Evolutionary conservation across 2,888 invertebrate genomes (phyloP), one percentile per base, ranked within the genome.

Genomic region (Orthosia cruda): DNA sequence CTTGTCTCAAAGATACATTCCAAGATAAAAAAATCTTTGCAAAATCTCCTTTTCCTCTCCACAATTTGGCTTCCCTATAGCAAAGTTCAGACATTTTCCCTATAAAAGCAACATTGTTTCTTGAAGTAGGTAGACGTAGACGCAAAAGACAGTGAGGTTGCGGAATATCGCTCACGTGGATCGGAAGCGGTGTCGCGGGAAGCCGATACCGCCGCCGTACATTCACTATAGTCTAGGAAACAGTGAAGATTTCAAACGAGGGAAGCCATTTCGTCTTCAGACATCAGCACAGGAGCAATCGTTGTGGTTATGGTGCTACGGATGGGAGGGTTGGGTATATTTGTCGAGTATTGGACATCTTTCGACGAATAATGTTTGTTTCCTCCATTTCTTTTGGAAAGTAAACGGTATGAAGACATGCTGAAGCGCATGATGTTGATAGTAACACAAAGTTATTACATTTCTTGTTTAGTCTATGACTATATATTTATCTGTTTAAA

Each of bases 111-210:
- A 59, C 69, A 64, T 79, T 83, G 59, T 55, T 54, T 61, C 67
- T 32, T 18, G 32, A 26, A 57, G 67, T 57, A 57, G 71, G 57
- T 83, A 71, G n/a, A 68, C 32, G 57, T 83, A 71, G n/a, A 68
- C 32, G 54, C 55, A 84, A 66, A 74, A 83, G 85, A 70, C 81
- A 73, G 81, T 82, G 76, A 84, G 69, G 78, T 78, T 81, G 70
- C 66, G 59, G 74, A 76, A 85, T 84, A 88, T 87, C 76, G 71
- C 78, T 83, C 73, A 80, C 88, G 87, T 86, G 86, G 90, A 93
- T 93, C 92, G 94, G 93, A 93, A 94, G 93, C 93, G 94, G 93
- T 95, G 96, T 95, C 95, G 95, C 92, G 96, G 96, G 95, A 91
- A 94, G 94, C 95, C 95, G 88, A 95, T 91, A 95, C 93, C 93